phyloP scores from a whole-genome alignment of 2,888 invertebrate genomes.

The Iphiclides podalirius region DNA sequence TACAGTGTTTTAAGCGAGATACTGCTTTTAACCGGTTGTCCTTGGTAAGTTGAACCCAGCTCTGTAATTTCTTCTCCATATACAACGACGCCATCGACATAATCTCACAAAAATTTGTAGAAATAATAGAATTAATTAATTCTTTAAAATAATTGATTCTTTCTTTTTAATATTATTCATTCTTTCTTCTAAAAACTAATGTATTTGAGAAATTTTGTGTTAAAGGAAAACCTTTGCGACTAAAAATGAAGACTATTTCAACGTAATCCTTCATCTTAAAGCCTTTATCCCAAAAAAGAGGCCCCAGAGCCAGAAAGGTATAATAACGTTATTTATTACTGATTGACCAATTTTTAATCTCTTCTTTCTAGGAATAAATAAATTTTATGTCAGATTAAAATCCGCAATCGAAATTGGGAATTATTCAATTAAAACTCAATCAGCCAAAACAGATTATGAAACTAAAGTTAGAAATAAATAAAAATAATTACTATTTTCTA shows the following conservation, averaged over 20 bases:
- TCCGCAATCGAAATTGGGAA: conserved; percentile 62
- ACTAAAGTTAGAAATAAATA: conserved; percentile 47
- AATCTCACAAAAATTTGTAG: no score
- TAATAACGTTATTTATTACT: conserved; percentile 77
- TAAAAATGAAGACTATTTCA: no score
- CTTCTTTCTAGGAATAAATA: conserved; percentile 60
- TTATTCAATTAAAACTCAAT: conserved; percentile 45
- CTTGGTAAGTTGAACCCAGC: conserved; percentile 52
- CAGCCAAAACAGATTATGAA: conserved; percentile 27
- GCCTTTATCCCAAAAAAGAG: conserved; percentile 59
- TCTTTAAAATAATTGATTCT: no score
- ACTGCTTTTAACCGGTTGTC: conserved; percentile 48
- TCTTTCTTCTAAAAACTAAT: conserved; percentile 5
- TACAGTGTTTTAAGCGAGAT: conserved; percentile 27
- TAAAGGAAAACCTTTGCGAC: neutral
- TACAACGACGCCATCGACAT: conserved; percentile 7
- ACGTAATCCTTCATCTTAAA: neutral
- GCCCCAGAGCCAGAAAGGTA: conserved; percentile 55
- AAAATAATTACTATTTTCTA: conserved; percentile 49
- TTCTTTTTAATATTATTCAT: no score
- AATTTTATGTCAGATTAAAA: conserved; percentile 74
- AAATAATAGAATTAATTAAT: no score
- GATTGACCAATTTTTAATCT: conserved; percentile 69
- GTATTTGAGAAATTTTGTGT: conserved; percentile 5
- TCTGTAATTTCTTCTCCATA: conserved; percentile 27